Conservation (phyloP, 2,797 vertebrate species). For the Lepus oiostolus region DNA sequence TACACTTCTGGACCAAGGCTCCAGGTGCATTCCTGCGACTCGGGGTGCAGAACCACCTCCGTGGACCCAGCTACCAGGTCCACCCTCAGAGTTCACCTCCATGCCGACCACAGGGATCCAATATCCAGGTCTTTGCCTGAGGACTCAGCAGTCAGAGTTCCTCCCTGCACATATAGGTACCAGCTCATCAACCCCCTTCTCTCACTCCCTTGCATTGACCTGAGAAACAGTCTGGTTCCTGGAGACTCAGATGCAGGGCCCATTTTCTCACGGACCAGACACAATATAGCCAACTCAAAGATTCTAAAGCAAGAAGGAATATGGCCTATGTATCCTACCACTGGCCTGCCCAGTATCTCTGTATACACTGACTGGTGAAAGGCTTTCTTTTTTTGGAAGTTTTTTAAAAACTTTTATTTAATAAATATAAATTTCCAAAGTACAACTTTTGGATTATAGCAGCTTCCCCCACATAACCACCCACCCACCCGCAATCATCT, state of each 20-base stretch:
- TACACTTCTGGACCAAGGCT: background rate
- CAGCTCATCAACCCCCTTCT: too few species aligned
- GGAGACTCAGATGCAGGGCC: background rate
- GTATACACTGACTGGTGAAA: background rate
- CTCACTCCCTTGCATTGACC: too few species aligned
- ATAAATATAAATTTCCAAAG: too few species aligned
- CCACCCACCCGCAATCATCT: too few species aligned
- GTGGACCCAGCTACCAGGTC: background rate
- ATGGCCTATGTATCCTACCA: background rate
- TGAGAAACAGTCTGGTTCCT: fast-evolving
- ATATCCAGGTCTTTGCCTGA: background rate
- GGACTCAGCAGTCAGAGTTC: background rate
- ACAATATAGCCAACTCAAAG: background rate
- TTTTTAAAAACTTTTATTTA: too few species aligned
- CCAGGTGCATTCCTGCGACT: background rate
- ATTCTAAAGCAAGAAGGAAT: background rate
- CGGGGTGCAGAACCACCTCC: background rate
- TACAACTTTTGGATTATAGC: too few species aligned
- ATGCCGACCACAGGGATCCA: background rate
- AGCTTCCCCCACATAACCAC: too few species aligned
- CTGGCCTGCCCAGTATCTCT: background rate
- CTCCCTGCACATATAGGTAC: background rate
- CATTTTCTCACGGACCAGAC: background rate
- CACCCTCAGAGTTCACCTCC: fast-evolving
- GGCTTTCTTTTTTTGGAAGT: background rate